phyloP scores from a whole-genome alignment of 2,113 vertebrate species.

The Delphinapterus leucas region DNA sequence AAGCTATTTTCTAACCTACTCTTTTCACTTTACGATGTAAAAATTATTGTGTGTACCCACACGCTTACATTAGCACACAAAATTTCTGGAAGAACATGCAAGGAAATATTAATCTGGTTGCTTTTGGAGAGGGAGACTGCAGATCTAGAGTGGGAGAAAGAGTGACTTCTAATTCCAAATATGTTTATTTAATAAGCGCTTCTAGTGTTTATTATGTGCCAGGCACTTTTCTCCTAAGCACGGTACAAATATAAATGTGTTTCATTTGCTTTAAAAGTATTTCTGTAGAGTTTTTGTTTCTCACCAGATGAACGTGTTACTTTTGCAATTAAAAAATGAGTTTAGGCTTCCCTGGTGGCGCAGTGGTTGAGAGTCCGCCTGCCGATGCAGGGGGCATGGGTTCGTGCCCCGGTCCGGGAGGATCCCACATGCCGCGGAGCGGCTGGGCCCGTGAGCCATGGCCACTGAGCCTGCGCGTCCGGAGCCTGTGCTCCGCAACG shows the following conservation, averaged over 20 bases:
- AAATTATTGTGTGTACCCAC: neutral
- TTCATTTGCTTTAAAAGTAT: neutral
- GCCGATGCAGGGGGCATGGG: too few relatives aligned
- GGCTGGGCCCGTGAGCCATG: too few relatives aligned
- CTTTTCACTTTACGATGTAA: neutral
- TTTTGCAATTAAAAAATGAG: neutral
- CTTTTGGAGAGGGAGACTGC: neutral
- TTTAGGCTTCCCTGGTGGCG: too few relatives aligned
- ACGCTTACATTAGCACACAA: neutral
- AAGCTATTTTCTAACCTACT: neutral
- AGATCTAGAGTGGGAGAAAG: neutral
- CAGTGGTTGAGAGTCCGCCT: too few relatives aligned
- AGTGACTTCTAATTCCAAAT: neutral
- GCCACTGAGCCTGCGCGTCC: too few relatives aligned
- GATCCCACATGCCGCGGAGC: too few relatives aligned
- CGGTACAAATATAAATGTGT: neutral
- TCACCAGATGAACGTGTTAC: neutral
- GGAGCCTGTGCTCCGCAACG: too few relatives aligned
- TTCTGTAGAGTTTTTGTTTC: neutral
- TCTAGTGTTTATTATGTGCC: neutral
- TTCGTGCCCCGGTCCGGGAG: rapidly evolving
- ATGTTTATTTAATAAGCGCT: neutral
- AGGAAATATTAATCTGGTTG: neutral
- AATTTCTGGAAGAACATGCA: neutral
- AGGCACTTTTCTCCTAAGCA: neutral